Conservation (phyloP, 2,888 invertebrate genomes). For the Metallyticus violacea region DNA sequence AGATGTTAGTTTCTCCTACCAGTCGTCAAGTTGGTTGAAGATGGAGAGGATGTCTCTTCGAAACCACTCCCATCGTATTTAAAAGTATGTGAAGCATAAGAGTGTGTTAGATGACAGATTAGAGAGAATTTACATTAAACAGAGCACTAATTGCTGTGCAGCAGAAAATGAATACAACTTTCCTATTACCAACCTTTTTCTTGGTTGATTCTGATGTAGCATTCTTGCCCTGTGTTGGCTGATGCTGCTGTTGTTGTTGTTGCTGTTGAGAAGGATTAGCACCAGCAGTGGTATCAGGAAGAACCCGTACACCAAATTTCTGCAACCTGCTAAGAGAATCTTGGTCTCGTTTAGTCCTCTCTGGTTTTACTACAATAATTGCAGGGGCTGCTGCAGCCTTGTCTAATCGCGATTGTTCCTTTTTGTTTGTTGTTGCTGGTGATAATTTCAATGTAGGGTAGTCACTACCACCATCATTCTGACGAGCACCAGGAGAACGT, state of each 20-base stretch:
- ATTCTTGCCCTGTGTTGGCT: neutral
- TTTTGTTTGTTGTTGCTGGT: constrained; percentile 40
- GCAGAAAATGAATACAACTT: too few species aligned
- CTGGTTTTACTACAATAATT: constrained; percentile 28
- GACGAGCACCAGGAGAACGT: constrained; percentile 9
- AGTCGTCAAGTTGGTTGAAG: too few species aligned
- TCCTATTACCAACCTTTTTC: neutral
- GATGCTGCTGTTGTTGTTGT: neutral
- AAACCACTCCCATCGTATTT: too few species aligned
- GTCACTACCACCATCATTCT: constrained; percentile 40
- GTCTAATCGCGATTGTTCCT: constrained; percentile 39
- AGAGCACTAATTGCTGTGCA: too few species aligned
- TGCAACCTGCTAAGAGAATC: constrained; percentile 54
- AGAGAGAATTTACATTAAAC: too few species aligned
- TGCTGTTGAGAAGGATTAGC: neutral
- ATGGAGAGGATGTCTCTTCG: too few species aligned
- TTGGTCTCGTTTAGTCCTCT: constrained; percentile 21
- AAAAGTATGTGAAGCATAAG: too few species aligned
- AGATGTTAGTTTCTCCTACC: too few species aligned
- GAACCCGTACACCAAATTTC: constrained; percentile 48
- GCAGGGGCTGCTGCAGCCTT: constrained; percentile 28
- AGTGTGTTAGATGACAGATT: too few species aligned
- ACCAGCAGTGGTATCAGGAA: constrained; percentile 36
- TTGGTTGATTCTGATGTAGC: neutral
- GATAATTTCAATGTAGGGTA: constrained; percentile 45